Base-by-base conservation (phyloP, 2,797 vertebrate species). In the Thamnophis elegans region DNA sequence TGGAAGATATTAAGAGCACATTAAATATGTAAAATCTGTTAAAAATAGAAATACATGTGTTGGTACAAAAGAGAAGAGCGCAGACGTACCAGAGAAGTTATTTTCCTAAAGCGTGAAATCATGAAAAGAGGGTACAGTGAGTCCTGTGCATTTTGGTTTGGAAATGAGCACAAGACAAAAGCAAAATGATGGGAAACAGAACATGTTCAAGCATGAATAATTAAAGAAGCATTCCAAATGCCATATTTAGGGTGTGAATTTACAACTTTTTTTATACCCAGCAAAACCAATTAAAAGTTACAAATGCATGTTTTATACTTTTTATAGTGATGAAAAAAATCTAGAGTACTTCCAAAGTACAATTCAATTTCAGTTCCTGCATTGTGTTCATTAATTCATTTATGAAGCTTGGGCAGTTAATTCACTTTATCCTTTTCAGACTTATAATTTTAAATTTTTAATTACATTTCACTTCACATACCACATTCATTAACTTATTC, bases 361-460 rank as follows among this genome's bases (percentile, higher is more conserved):
- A 88, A 94, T 96, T 94, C 28, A 93, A 18, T 94, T 95, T 92
- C 13, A 82, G 22, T 89, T 87, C 89, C 4, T 95, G 16, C 86
- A 87, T 95, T 95, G 26, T 87, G 68, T 91, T 85, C 95, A 94
- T 94, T 95, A 92, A 94, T 93, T 95, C 36, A 91, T 85, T 94
- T 95, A 93, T 58, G 95, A 95, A 96, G 65, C 87, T 91, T 93
- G 93, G 88, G 94, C 92, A 93, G 89, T 95, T 96, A 96, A 94
- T 96, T 97, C 93, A 68, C 58, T 96, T 96, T 92, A 91, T 96
- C 93, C 90, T 96, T 94, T 93, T 93, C 95, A 93, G 94, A 92
- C 94, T 96, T 95, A 95, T 62, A 92, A 92, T 73, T 93, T 91
- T 88, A 93, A 93, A 87, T 25, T 93, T 95, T 94, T 95, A 95